Base-by-base conservation (phyloP, 2,113 vertebrate species). In the Haliaeetus leucogaster region DNA sequence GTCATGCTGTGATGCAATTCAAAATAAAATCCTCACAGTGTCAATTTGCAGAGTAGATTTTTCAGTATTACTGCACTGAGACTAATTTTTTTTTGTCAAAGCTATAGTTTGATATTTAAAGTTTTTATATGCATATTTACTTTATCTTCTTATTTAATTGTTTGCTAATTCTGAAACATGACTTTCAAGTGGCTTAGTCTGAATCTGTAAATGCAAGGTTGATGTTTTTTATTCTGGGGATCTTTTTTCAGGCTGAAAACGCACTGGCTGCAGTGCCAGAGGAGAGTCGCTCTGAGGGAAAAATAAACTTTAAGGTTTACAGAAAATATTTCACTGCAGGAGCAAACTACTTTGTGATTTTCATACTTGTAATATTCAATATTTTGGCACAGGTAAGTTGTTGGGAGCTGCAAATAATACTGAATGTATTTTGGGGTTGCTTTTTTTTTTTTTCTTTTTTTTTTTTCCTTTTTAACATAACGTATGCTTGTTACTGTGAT, bases 251-350 rank as follows among this genome's bases (percentile, higher is more conserved):
- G 99, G 96, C 73, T 5, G 99, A 99, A 86, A 62, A 94, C 13
- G 86, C 98, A 6, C 97, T 98, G 55, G 97, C 92, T 21, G 30
- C 90, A 2, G 21, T 98, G 19, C 78, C 97, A 10, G 99, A 99
- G 72, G 99, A 99, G 97, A 98, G 89, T 82, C 99, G 99, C 2
- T 98, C 97, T 9, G 98, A 99, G 70, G 99, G 99, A 56, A 98
- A 96, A 95, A 98, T 99, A 23, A 97, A 82, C 58, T 38, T 98
- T 3, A 96, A 97, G 26, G 59, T 99, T 85, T 99, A 99, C 55
- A 93, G 98, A 86, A 99, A 99, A 85, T 99, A 99, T 91, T 98
- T 99, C 55, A 84, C 59, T n/a, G 98, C 99, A 0, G 99, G 99
- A 61, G 98, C 98, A 32, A 98, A 96, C 88, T 74, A 97, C 42